A percentile compares a stretch with the other conserved stretches of the same genome.
Evolutionary conservation across 1,140 invertebrate species (phyloP).

Genomic region (Monochamus saltuarius): DNA sequence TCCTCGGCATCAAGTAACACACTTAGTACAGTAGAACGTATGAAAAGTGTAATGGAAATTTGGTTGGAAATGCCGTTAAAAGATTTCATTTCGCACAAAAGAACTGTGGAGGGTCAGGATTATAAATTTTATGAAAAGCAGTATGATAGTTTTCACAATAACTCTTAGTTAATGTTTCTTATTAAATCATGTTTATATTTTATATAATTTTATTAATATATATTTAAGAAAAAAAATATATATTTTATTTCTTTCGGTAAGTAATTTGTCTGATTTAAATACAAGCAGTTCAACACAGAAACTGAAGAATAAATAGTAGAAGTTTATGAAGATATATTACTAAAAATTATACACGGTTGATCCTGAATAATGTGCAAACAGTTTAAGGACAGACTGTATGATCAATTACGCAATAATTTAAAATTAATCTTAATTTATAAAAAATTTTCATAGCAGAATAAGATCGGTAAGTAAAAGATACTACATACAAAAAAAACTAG

Average conservation of each 20-base stretch:
- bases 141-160: slow-evolving; percentile 25
- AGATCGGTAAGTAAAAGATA: no score
- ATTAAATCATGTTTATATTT: not conserved
- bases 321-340: no score
- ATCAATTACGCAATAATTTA: no score
- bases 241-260: not conserved
- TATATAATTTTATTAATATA: not conserved
- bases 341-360: no score
- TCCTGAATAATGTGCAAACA: no score
- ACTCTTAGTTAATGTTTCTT: not conserved
- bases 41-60: slow-evolving; percentile 23
- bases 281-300: no score
- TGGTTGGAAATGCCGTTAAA: slow-evolving; percentile 35
- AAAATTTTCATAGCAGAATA: no score
- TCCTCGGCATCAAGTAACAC: slow-evolving; percentile 14
- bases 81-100: slow-evolving; percentile 30
- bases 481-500: no score
- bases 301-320: no score
- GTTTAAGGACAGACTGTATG: no score
- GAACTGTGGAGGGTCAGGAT: slow-evolving; percentile 20
- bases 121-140: slow-evolving; percentile 34
- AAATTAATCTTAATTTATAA: no score
- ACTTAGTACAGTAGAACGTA: slow-evolving; percentile 3
- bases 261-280: no score
- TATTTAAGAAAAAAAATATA: not conserved